Base-by-base conservation (phyloP, 2,113 vertebrate species). In the Chascanopsetta lugubris region DNA sequence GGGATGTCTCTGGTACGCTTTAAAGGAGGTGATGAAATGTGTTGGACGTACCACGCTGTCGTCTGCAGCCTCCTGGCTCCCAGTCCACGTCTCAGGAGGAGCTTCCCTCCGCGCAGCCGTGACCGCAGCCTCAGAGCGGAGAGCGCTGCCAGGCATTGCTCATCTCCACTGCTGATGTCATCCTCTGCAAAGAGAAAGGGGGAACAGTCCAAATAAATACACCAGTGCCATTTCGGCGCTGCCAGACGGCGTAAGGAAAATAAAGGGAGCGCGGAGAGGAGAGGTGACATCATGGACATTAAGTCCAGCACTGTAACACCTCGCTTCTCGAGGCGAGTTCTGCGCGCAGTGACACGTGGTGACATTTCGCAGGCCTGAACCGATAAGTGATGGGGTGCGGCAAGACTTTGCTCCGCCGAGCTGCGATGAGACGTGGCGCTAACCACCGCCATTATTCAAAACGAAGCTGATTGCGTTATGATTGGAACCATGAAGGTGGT, bases 401-500 rank as follows among this genome's bases (percentile, higher is more conserved):
- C 18, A 0, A 15, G 32, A 70, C 20, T 50, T 51, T 51, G 75
- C 47, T 63, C 38, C 50, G 54, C 69, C 47, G 40, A 22, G 69
- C 58, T 18, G 53, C 15, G 29, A 66, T 42, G 51, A 72, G 62
- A 80, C 6, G n/a, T 60, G 8, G 59, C 6, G 57, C 58, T 73
- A 80, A 69, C 63, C 55, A 17, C 68, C n/a, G 61, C 69, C 56
- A 55, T 84, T 62, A 72, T 45, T 66, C 54, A 12, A 2, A 17
- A 36, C n/a, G n/a, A n/a, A 7, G 61, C 60, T 76, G 77, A 85
- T 75, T 67, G 69, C 76, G 25, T 67, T 79, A 75, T 85, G 80
- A 88, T 82, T 65, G 48, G 60, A 86, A 61, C 70, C 84, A 77
- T 77, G 49, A 72, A 72, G 72, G 66, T 74, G 38, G 69, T 59